A percentile compares a stretch with the other conserved stretches of the same genome.
These are phyloP conservation scores for Ormyrus pomaceus DNA, from an alignment of 2,888 invertebrate genomes.

Conservation along the genomic window DNA sequence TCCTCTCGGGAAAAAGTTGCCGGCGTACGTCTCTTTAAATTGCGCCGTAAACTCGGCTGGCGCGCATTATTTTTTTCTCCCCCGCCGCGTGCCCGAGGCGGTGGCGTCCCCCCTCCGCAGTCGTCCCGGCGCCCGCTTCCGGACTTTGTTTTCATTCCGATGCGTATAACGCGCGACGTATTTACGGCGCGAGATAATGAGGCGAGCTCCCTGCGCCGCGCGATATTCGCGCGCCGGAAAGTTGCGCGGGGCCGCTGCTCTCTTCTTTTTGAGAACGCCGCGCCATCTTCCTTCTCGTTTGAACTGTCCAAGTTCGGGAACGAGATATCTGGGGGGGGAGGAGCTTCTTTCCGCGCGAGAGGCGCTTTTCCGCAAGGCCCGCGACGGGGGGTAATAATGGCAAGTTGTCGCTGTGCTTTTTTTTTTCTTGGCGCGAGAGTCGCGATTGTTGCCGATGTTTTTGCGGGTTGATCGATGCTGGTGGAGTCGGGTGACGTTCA, in stretches of 20 bases:
- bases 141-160: constrained; percentile 55
- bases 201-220: neutral
- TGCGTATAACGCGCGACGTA: constrained; percentile 32
- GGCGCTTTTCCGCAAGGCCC: neutral
- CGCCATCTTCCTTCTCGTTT: neutral
- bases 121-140: constrained; percentile 40
- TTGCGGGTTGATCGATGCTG: too few relatives aligned
- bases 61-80: too few relatives aligned
- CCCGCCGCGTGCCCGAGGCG: too few relatives aligned
- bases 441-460: neutral
- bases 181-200: constrained; percentile 49
- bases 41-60: constrained; percentile 1
- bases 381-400: neutral
- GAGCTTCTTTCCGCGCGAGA: neutral
- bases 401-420: neutral
- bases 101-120: neutral
- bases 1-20: neutral
- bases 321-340: neutral
- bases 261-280: too few relatives aligned
- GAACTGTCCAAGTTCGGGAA: constrained; percentile 38
- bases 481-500: too few relatives aligned
- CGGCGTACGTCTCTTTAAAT: neutral
- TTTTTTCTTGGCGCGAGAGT: neutral
- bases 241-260: neutral
- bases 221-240: neutral